Percentiles rank a stretch among this genome's conserved stretches.
These are phyloP conservation scores for Diachrysia chrysitis DNA, from an alignment of 2,888 invertebrate genomes.

Conservation along the genomic window DNA sequence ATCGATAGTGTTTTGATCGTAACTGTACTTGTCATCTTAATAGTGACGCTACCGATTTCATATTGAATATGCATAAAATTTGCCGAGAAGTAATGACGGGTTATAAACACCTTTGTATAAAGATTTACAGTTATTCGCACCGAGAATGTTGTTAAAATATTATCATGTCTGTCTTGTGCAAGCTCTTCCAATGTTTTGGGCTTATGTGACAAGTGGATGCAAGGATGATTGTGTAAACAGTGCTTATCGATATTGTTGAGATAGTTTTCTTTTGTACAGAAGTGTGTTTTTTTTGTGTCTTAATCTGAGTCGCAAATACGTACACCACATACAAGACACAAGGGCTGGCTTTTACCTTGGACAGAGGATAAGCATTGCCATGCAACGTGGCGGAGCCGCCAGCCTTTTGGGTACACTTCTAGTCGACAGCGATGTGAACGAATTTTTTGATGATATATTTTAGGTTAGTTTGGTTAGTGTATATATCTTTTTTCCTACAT, in stretches of 20 bases:
- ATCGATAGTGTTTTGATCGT: slow-evolving; percentile 28
- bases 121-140: slow-evolving; percentile 38
- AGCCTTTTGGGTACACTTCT: no score
- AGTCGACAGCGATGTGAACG: no score
- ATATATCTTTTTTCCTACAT: no score
- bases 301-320: no score
- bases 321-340: no score
- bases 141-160: slow-evolving; percentile 19
- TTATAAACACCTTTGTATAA: slow-evolving; percentile 39
- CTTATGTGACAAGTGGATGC: not conserved
- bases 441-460: no score
- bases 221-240: not conserved
- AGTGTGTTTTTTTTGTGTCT: not conserved
- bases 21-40: slow-evolving; percentile 56
- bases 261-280: not conserved
- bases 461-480: no score
- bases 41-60: slow-evolving; percentile 61
- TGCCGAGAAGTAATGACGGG: slow-evolving; percentile 52
- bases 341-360: no score
- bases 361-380: no score
- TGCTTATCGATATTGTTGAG: not conserved
- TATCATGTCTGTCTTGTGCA: not conserved
- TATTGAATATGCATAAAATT: slow-evolving; percentile 62
- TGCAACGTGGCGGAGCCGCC: no score
- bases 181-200: not conserved